These are phyloP conservation scores for Spodoptera exigua DNA, from an alignment of 2,888 invertebrate genomes.

Conservation along the genomic window DNA sequence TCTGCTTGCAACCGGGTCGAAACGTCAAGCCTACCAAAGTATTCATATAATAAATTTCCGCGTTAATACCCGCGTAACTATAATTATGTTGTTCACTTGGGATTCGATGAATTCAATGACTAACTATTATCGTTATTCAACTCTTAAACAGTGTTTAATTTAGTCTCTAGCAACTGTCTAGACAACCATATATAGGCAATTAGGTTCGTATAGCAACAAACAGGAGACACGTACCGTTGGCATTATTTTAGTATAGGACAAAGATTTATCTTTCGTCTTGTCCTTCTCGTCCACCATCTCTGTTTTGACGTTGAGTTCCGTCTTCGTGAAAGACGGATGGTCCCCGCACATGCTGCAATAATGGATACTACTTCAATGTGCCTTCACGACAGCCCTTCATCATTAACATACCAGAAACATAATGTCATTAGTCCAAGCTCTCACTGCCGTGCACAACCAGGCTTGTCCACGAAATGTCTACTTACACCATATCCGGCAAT, in stretches of 20 bases:
- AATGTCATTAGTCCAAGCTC: neutral
- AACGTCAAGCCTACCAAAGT: no score
- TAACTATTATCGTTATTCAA: no score
- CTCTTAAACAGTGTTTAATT: no score
- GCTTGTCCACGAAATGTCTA: slow-evolving; percentile 36
- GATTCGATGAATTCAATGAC: no score
- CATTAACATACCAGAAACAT: neutral
- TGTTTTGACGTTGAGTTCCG: slow-evolving; percentile 73
- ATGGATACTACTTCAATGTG: slow-evolving; percentile 18
- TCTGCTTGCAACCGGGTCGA: no score
- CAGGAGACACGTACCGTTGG: slow-evolving; percentile 76
- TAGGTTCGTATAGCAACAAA: no score
- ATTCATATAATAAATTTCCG: no score
- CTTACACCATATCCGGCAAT: slow-evolving; percentile 82
- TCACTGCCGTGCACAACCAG: no score
- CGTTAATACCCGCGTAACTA: no score
- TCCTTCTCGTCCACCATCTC: slow-evolving; percentile 65
- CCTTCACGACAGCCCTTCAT: slow-evolving; percentile 15
- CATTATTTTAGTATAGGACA: slow-evolving; percentile 67
- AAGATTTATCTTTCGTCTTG: slow-evolving; percentile 60
- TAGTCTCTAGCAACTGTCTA: no score
- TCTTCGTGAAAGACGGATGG: slow-evolving; percentile 82
- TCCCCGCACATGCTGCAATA: slow-evolving; percentile 83
- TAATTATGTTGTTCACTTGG: no score
- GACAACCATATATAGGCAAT: no score